phyloP scores from a whole-genome alignment of 1,140 invertebrate species.

The Ylistrum balloti region DNA sequence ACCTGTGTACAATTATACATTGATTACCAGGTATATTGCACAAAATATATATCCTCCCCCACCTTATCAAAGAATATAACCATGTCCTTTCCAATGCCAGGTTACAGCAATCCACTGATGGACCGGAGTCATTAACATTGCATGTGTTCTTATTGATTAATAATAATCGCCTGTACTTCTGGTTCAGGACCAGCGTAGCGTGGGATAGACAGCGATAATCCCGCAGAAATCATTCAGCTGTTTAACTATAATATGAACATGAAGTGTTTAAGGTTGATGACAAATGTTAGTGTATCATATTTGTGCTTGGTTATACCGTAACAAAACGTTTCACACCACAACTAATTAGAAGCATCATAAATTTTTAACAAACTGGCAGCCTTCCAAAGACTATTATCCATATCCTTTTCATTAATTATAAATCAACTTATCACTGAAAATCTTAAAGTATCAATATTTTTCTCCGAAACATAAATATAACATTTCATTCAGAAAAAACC shows the following conservation, averaged over 20 bases:
- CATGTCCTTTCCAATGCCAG: neutral
- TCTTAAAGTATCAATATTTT: too few relatives aligned
- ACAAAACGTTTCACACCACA: neutral
- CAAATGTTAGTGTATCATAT: neutral
- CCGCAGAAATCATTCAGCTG: neutral
- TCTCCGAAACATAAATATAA: too few relatives aligned
- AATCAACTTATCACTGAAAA: too few relatives aligned
- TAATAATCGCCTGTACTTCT: slow-evolving; percentile 17
- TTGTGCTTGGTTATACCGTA: neutral
- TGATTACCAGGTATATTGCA: neutral
- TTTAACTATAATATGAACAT: neutral
- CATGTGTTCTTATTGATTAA: neutral
- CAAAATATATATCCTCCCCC: neutral
- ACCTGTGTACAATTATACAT: neutral
- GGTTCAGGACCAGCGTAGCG: neutral
- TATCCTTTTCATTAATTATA: too few relatives aligned
- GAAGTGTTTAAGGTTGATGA: neutral
- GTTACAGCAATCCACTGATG: neutral
- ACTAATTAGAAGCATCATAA: too few relatives aligned
- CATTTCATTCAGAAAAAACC: too few relatives aligned
- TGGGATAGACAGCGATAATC: neutral
- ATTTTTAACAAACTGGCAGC: too few relatives aligned
- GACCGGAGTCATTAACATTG: neutral
- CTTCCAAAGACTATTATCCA: too few relatives aligned
- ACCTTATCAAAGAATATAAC: neutral